These are phyloP conservation scores for Damaliscus lunatus DNA, from an alignment of 2,113 vertebrate genomes.

Conservation along the genomic window DNA sequence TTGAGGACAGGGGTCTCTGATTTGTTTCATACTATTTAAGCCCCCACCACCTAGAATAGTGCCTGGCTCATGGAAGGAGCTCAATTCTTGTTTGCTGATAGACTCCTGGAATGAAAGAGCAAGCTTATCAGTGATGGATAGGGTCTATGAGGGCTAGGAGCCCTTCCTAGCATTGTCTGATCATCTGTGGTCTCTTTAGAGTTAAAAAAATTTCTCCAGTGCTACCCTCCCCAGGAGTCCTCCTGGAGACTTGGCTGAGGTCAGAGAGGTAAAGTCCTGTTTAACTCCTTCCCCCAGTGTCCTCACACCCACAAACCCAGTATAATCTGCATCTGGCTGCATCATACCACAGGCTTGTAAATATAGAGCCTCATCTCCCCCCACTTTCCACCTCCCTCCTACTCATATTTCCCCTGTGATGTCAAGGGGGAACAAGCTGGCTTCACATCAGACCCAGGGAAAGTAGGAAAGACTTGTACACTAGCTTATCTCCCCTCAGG, in stretches of 20 bases:
- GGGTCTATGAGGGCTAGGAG: background rate
- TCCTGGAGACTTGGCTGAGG: background rate
- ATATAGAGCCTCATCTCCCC: background rate
- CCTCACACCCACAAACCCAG: background rate
- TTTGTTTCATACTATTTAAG: background rate
- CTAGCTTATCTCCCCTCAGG: conserved; percentile 15
- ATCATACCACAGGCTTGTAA: background rate
- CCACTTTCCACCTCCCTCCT: background rate
- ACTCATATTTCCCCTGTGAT: background rate
- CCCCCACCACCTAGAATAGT: background rate
- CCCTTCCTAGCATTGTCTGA: background rate
- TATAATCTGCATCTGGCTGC: background rate
- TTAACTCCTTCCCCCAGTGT: background rate
- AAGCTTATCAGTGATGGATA: background rate
- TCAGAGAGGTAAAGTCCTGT: background rate
- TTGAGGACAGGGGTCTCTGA: background rate
- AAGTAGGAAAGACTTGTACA: background rate
- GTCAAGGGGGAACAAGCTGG: background rate
- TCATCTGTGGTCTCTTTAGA: background rate
- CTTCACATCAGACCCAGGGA: background rate
- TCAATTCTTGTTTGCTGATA: background rate
- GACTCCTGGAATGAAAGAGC: background rate
- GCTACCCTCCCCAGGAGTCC: background rate
- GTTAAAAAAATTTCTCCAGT: background rate
- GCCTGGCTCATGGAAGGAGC: background rate